These are phyloP conservation scores for Gari tellinella DNA, from an alignment of 2,888 invertebrate species.

Conservation along the genomic window DNA sequence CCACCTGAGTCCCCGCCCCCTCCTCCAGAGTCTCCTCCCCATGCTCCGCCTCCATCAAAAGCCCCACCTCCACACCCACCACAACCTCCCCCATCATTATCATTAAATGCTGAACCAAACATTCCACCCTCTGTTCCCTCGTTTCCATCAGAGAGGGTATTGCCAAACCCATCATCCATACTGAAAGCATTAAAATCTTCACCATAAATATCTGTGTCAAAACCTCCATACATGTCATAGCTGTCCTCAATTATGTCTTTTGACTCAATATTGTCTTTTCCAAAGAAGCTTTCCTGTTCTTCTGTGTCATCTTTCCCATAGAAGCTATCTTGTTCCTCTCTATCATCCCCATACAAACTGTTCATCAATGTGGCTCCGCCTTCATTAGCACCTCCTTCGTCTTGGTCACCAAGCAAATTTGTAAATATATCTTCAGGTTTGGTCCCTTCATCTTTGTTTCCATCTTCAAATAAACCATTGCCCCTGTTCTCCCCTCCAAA, in stretches of 20 bases:
- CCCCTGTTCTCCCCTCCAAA: constrained; percentile 18
- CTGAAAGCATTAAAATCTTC: constrained; percentile 53
- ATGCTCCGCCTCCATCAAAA: constrained; percentile 17
- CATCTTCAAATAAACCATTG: constrained; percentile 13
- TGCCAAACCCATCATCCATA: constrained; percentile 55
- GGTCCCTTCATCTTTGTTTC: constrained; percentile 26
- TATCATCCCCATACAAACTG: too few species aligned
- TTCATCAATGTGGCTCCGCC: too few species aligned
- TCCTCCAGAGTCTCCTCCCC: constrained; percentile 39
- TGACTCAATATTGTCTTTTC: background rate
- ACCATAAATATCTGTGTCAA: constrained; percentile 33
- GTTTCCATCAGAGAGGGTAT: constrained; percentile 52
- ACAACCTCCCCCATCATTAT: constrained; percentile 43
- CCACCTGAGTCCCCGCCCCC: constrained; percentile 41
- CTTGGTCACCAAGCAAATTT: constrained; percentile 3
- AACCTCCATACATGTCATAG: constrained; percentile 38
- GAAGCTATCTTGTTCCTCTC: too few species aligned
- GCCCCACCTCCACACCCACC: constrained; percentile 14
- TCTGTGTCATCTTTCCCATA: background rate
- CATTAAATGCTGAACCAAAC: constrained; percentile 26
- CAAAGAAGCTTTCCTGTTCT: too few species aligned
- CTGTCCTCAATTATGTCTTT: background rate
- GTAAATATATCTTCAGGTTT: constrained; percentile 19
- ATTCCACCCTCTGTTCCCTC: constrained; percentile 25
- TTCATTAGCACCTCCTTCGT: constrained; percentile 5